Conservation (phyloP, 2,797 vertebrate genomes). For the Cyprinella venusta region DNA sequence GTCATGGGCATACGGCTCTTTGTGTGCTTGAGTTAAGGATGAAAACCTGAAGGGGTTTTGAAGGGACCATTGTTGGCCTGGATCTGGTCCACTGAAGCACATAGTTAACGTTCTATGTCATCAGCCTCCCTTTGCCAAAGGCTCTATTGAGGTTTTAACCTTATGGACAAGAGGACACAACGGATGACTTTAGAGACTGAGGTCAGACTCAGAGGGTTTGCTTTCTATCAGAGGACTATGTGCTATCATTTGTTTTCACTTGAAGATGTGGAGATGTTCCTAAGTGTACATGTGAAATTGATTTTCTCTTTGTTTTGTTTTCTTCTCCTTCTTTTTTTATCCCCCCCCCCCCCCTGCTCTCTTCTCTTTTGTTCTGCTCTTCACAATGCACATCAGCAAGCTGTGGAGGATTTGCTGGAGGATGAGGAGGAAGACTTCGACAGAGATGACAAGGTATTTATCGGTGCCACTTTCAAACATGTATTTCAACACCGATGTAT, state of each 20-base stretch:
- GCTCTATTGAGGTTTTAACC: conserved; percentile 54
- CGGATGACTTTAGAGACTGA: conserved; percentile 35
- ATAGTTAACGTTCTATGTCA: conserved; percentile 77
- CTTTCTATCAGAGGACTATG: conserved; percentile 15
- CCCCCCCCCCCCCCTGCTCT: not conserved
- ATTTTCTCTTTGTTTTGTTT: conserved; percentile 45
- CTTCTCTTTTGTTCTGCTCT: conserved; percentile 65
- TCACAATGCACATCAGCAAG: conserved; percentile 80
- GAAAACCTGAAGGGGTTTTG: conserved; percentile 45
- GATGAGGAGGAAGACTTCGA: conserved; percentile 98
- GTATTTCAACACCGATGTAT: conserved; percentile 22
- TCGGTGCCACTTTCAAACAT: conserved; percentile 63
- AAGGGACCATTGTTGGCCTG: conserved; percentile 64
- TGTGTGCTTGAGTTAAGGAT: conserved; percentile 35
- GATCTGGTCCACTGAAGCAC: conserved; percentile 78
- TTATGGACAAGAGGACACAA: conserved; percentile 41
- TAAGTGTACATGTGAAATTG: conserved; percentile 46
- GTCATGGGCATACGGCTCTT: conserved; percentile 35
- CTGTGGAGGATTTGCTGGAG: conserved; percentile 96
- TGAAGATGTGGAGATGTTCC: conserved; percentile 38
- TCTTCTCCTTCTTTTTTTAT: not conserved
- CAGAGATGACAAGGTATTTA: conserved; percentile 99
- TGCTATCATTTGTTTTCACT: conserved; percentile 36
- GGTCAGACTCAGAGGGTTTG: conserved; percentile 17
- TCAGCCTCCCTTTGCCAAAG: conserved; percentile 63